These are phyloP conservation scores for Isichthys henryi DNA, from an alignment of 2,113 vertebrate genomes.

Conservation along the genomic window DNA sequence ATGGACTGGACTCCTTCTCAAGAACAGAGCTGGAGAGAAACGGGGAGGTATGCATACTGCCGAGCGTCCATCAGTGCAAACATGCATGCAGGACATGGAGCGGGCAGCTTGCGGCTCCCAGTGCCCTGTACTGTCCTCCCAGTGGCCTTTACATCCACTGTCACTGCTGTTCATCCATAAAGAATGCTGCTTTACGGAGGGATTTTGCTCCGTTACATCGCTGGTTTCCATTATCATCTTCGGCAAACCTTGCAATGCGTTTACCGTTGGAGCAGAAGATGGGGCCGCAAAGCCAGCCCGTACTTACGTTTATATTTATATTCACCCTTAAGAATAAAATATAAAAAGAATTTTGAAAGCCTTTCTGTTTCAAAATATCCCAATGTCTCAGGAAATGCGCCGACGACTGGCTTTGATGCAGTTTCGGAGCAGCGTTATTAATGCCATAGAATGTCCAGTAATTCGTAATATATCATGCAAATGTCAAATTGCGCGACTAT, in stretches of 20 bases:
- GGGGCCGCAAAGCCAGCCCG: neutral
- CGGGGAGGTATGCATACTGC: constrained; percentile 21
- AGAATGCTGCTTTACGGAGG: neutral
- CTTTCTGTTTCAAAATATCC: neutral
- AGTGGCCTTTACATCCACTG: neutral
- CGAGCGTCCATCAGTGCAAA: neutral
- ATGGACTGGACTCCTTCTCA: constrained; percentile 28
- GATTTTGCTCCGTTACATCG: neutral
- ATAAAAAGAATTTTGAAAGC: neutral
- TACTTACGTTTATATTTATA: neutral
- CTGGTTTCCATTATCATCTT: neutral
- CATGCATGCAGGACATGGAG: neutral
- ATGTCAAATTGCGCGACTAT: neutral
- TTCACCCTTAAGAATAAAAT: neutral
- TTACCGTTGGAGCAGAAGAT: neutral
- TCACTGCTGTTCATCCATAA: neutral
- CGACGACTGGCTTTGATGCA: neutral
- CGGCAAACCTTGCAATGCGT: neutral
- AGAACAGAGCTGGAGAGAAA: constrained; percentile 10
- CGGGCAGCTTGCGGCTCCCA: neutral
- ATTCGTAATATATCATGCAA: neutral
- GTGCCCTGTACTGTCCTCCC: neutral
- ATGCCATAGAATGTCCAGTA: neutral
- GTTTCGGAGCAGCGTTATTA: neutral
- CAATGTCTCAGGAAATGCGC: neutral